Evolutionary conservation across 2,797 vertebrate genomes (phyloP), one percentile per base, ranked within the genome.

Genomic region (Nyctalus aviator): DNA sequence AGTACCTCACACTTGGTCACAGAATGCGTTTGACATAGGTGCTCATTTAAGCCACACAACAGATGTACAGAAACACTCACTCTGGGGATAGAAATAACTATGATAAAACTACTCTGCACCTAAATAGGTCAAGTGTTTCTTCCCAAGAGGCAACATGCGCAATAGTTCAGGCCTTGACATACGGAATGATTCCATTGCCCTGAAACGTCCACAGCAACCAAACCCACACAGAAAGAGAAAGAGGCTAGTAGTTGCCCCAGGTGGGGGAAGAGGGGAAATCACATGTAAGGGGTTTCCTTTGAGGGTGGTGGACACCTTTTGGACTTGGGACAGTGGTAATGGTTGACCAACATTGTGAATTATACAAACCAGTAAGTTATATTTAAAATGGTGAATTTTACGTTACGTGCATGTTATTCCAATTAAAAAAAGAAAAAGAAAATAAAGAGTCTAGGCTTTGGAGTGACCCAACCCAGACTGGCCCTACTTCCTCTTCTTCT

Each of bases 31-130:
- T n/a, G 48, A 82, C 73, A 68, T 20, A 84, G 32, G 57, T 59
- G 72, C 84, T 88, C 72, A 68, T 78, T 82, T 78, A 84, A 91
- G 68, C 44, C n/a, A 27, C 32, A 82, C n/a, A 88, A 32, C 20
- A 84, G 81, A 78, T 17, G n/a, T 78, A 81, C 2, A 55, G 14
- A 78, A 62, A 85, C 15, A 30, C 17, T 53, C 15, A 62, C 11
- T 1, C 27, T 37, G 15, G 12, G 14, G 21, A 64, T 35, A 59
- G 78, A 84, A 83, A 48, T 23, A 20, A 48, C 20, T 93, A 11
- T 30, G 11, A 90, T 83, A 69, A 97, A 89, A 76, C 71, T 20
- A 48, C 64, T 64, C 18, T 41, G 20, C n/a, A 25, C 15, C 7
- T 8, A 90, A 75, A n/a, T 10, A 79, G 55, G 41, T 53, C 83